phyloP scores from a whole-genome alignment of 2,113 vertebrate genomes.

The Myrmecophaga tridactyla region DNA sequence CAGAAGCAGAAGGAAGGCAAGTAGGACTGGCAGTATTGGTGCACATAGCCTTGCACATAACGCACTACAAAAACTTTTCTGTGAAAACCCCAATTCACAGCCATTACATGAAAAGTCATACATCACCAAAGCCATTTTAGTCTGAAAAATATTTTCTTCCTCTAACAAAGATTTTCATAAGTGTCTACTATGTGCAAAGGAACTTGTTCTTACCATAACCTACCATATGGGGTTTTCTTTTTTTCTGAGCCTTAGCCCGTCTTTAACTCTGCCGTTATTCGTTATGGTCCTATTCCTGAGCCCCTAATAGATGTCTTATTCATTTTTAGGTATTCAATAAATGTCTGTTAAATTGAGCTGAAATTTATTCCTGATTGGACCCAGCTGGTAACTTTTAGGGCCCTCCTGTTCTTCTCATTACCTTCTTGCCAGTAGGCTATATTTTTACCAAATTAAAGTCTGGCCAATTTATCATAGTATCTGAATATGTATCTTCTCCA shows the following conservation, averaged over 20 bases:
- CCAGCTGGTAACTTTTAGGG: neutral
- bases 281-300: neutral
- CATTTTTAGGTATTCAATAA: neutral
- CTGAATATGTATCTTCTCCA: neutral
- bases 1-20: neutral
- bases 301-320: neutral
- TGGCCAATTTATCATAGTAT: neutral
- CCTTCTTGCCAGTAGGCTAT: neutral
- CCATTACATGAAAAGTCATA: neutral
- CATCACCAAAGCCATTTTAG: neutral
- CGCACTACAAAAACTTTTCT: neutral
- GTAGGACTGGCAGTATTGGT: too few relatives aligned
- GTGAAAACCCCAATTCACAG: neutral
- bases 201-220: neutral
- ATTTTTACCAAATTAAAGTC: neutral
- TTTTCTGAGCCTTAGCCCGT: neutral
- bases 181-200: neutral
- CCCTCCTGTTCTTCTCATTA: neutral
- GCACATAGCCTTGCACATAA: neutral
- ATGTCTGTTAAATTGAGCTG: neutral
- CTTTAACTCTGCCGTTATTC: neutral
- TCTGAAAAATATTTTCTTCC: neutral
- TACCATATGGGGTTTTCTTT: neutral
- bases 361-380: neutral
- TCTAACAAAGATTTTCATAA: constrained; percentile 17